Evolutionary conservation across 2,888 invertebrate genomes (phyloP).

Genomic region (Lasioglossum villosulum): DNA sequence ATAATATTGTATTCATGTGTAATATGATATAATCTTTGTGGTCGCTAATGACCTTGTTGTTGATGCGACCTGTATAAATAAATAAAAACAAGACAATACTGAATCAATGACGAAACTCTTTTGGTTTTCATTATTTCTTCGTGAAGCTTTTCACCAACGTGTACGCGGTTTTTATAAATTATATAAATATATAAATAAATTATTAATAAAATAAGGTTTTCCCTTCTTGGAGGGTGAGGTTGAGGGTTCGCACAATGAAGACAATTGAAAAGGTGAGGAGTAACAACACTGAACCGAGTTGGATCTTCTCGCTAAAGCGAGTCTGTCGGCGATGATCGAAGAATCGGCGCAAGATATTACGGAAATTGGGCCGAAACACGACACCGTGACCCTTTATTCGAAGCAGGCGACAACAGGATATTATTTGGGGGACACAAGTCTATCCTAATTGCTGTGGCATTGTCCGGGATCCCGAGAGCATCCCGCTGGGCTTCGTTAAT

Average conservation of each 20-base stretch:
- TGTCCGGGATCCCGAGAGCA: slow-evolving; percentile 49
- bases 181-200: no score
- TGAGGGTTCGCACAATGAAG: not conserved
- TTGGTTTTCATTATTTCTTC: no score
- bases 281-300: not conserved
- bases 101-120: no score
- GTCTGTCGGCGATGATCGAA: not conserved
- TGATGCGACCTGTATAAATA: no score
- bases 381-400: slow-evolving; percentile 12
- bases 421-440: slow-evolving; percentile 43
- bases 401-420: slow-evolving; percentile 31
- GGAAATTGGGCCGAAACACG: not conserved
- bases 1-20: no score
- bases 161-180: not conserved
- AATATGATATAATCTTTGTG: no score
- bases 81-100: no score
- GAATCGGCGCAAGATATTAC: not conserved
- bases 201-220: no score
- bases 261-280: not conserved
- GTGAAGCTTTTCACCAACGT: no score
- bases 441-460: slow-evolving; percentile 63
- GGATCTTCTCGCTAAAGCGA: not conserved
- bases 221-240: no score
- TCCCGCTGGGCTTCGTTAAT: slow-evolving; percentile 57
- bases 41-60: no score